A percentile compares a stretch with the other conserved stretches of the same genome.
Evolutionary conservation across 2,113 vertebrate genomes (phyloP).

Genomic region (Leucopsar rothschildi): DNA sequence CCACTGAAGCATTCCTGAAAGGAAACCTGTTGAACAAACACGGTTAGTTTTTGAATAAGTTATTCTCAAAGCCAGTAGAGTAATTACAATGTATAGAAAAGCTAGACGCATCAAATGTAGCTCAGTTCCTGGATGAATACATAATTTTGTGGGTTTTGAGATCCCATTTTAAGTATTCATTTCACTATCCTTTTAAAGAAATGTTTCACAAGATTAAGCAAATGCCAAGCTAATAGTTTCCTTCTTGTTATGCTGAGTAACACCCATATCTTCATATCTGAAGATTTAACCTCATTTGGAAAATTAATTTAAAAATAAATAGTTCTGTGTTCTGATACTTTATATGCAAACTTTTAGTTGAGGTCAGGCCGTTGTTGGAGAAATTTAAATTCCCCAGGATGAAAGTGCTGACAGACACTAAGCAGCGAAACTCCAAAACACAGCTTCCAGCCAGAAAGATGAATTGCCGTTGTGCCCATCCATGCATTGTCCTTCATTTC

Average conservation of each 20-base stretch:
- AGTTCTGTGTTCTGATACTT: background rate
- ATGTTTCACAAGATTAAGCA: background rate
- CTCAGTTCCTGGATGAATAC: background rate
- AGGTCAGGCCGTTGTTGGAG: background rate
- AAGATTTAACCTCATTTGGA: background rate
- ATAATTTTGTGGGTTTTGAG: background rate
- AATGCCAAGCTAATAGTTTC: background rate
- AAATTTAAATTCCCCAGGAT: background rate
- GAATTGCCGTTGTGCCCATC: background rate
- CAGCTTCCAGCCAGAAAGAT: background rate
- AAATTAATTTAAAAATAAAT: background rate
- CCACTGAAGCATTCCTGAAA: background rate
- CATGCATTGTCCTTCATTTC: background rate
- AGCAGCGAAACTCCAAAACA: conserved; percentile 40
- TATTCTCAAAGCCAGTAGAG: background rate
- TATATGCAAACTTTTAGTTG: background rate
- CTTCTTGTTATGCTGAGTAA: background rate
- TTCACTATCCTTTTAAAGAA: background rate
- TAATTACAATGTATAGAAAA: background rate
- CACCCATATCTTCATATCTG: background rate
- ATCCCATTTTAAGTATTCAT: background rate
- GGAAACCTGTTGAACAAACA: background rate
- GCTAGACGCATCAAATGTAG: background rate
- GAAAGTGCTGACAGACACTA: conserved; percentile 28
- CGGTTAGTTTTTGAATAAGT: background rate